These are phyloP conservation scores for Indicator indicator DNA, from an alignment of 2,113 vertebrate species.

Conservation along the genomic window DNA sequence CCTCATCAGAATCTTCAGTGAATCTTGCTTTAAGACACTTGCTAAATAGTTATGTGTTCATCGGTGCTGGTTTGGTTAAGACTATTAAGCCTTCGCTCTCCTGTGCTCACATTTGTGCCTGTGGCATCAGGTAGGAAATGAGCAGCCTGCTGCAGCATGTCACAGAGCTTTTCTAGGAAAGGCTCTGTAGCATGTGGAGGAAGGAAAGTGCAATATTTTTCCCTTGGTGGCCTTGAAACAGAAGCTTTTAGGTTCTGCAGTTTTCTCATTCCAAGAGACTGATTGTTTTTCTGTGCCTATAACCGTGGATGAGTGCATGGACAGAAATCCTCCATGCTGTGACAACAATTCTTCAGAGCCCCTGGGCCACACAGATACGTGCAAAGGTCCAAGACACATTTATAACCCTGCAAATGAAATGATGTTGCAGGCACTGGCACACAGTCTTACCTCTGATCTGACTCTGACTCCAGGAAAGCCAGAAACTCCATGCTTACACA, in stretches of 20 bases:
- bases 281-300: background rate
- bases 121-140: background rate
- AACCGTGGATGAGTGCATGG: background rate
- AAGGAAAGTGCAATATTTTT: background rate
- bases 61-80: background rate
- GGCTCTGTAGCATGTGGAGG: background rate
- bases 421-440: background rate
- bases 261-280: background rate
- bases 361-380: background rate
- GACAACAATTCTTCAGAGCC: background rate
- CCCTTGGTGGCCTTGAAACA: background rate
- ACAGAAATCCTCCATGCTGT: background rate
- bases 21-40: background rate
- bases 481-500: background rate
- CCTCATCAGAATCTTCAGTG: background rate
- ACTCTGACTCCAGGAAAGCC: background rate
- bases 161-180: background rate
- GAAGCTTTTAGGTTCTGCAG: background rate
- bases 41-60: background rate
- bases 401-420: background rate
- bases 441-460: background rate
- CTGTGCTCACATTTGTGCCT: background rate
- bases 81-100: background rate
- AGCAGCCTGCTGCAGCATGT: accelerated
- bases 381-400: background rate